Evolutionary conservation across 30 jellyfish, hydroid and myxozoan genomes (phyloP), one percentile per base, ranked within the genome.

Genomic region (Aurelia sp.): DNA sequence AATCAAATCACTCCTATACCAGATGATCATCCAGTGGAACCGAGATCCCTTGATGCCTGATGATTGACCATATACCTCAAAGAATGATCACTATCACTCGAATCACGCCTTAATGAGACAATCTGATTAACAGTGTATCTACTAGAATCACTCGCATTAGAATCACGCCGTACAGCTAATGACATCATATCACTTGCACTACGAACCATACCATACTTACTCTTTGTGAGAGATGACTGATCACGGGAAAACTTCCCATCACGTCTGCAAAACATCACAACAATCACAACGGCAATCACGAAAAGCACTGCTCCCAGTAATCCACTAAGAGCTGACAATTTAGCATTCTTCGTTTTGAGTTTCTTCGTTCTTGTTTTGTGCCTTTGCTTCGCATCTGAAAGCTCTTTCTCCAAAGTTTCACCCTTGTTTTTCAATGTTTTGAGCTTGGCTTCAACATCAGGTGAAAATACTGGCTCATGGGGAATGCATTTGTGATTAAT

Each of bases 401-500:
- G 52, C 69, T 59, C 10, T 63, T 50, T 61, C 23, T 23, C 50
- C 55, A 62, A 60, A 13, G 51, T 17, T 8, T 50, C 62, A 19
- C 47, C 22, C 27, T 30, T 40, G 16, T 50, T 60, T 17, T 64
- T 77, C 76, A 77, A 33, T 35, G 6, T 31, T 44, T 40, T 13
- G 78, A 18, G 62, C 30, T 17, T 13, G 13, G 69, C 21, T 27
- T 31, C 78, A 11, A 19, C 68, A 10, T 50, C 33, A 17, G 30
- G 52, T 62, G 55, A 17, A 30, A 33, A 13, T 22, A 30, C 21
- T 71, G 35, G 48, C 15, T 44, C 81, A 52, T 65, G 82, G n/a
- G 86, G 87, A 37, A 87, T 78, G 86, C 98, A 93, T 62, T 88
- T 84, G 64, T 71, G 89, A n/a, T 93, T 74, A 18, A 31, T 63